Evolutionary conservation across 2,113 vertebrate species (phyloP).

Genomic region (Phrynosoma blainvillii): DNA sequence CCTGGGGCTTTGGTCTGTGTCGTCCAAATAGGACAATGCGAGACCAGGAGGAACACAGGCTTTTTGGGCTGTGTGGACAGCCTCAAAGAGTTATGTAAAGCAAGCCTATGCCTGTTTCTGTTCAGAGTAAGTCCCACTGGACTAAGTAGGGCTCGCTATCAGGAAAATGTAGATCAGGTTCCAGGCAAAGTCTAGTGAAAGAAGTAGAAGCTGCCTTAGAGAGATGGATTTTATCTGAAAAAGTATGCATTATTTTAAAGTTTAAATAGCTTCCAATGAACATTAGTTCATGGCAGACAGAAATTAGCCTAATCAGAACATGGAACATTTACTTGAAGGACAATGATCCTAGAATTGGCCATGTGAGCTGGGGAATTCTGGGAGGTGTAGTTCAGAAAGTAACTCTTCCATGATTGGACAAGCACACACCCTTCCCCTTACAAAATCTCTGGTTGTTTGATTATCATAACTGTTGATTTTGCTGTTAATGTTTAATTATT

Average conservation of each 20-base stretch:
- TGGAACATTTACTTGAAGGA: too few relatives aligned
- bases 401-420: neutral
- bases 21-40: too few relatives aligned
- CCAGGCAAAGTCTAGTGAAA: neutral
- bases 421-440: neutral
- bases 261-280: neutral
- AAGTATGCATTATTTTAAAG: neutral
- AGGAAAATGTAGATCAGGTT: neutral
- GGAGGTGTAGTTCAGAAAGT: too few relatives aligned
- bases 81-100: neutral
- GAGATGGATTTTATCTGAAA: neutral
- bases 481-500: constrained; percentile 33
- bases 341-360: too few relatives aligned
- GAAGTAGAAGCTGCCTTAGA: neutral
- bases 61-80: too few relatives aligned
- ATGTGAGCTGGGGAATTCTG: too few relatives aligned
- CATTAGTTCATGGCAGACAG: too few relatives aligned
- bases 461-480: constrained; percentile 29
- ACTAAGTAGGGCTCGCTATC: neutral
- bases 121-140: neutral
- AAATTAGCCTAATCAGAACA: too few relatives aligned
- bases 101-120: neutral
- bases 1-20: too few relatives aligned
- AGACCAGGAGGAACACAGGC: too few relatives aligned
- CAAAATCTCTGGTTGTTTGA: neutral